Evolutionary conservation across 2,113 vertebrate genomes (phyloP), one percentile per base, ranked within the genome.

Genomic region (Rhagologus leucostigma): DNA sequence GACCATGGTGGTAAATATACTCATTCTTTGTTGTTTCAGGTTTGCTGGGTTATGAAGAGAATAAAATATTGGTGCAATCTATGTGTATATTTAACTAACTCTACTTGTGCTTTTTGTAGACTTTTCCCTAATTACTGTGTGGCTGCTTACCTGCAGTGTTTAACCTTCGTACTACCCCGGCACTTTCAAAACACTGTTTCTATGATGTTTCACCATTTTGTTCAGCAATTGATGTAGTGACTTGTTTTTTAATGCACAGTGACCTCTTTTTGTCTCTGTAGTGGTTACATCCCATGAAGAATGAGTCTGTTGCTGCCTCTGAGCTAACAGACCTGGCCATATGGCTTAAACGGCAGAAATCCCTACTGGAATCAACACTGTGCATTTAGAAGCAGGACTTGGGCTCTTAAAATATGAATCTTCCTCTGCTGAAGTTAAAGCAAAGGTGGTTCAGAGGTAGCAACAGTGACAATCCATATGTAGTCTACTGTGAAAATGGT

Each of bases 1-100:
- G 99, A 98, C 98, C 30, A 98, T 97, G 0, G 96, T 99, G 98
- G 99, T 99, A 98, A 98, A 97, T 97, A 96, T 6, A 22, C 17
- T 1, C 22, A 1, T 55, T 78, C 69, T 77, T 93, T 88, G 29
- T 93, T 76, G 32, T 55, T 91, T 68, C 21, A 35, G 20, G 5
- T 55, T 88, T 90, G 16, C 50, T 62, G 39, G 13, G 30, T 77
- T 69, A 50, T 21, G 21, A 67, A 93, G 10, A n/a, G 6, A 50
- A 21, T 53, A 73, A 89, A 76, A 47, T 77, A 70, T 5, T 7
- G 10, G 13, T 84, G 59, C n/a, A 16, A 80, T 81, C 27, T 46
- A 1, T n/a, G 6, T 27, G 11, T 93, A 6, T 33, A 22, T 69
- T 62, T 85, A 83, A 41, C 8, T 21, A 74, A 23, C 8, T 64